Evolutionary conservation across 2,888 invertebrate genomes (phyloP).

Genomic region (Willowsia nigromaculata): DNA sequence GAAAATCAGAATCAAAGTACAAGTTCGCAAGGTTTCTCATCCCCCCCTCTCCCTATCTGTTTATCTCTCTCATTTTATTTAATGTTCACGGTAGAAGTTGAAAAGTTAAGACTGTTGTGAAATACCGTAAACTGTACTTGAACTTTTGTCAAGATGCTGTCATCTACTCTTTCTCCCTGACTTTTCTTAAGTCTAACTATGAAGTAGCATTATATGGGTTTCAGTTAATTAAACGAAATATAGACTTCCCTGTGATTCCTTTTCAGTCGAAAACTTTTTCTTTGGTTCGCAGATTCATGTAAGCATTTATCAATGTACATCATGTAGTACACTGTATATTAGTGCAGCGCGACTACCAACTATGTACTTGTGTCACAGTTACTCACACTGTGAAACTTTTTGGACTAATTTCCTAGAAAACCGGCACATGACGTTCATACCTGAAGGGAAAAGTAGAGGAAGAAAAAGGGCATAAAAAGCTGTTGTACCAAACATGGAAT

Average conservation of each 20-base stretch:
- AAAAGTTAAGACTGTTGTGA: constrained; percentile 35
- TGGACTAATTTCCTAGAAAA: constrained; percentile 26
- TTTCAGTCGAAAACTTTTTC: constrained; percentile 9
- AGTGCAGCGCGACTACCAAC: neutral
- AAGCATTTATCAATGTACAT: too few relatives aligned
- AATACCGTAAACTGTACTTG: constrained; percentile 30
- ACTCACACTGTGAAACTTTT: neutral
- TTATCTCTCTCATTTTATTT: neutral
- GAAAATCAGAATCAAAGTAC: neutral
- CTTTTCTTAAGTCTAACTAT: neutral
- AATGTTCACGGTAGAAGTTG: constrained; percentile 8
- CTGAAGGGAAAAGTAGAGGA: neutral
- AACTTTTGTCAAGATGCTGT: constrained; percentile 30
- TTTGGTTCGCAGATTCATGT: neutral
- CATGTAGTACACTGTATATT: neutral
- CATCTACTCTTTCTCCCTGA: constrained; percentile 13
- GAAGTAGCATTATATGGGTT: constrained; percentile 23
- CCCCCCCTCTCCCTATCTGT: neutral
- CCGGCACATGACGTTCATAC: constrained; percentile 26
- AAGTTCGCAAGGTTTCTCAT: neutral
- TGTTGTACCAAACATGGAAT: neutral
- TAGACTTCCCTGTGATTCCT: constrained; percentile 23
- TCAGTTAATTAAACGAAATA: constrained; percentile 57
- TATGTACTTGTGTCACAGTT: neutral
- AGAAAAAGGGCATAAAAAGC: neutral